Evolutionary conservation across 2,113 vertebrate species (phyloP), one percentile per base, ranked within the genome.

Genomic region (Dipodomys spectabilis): DNA sequence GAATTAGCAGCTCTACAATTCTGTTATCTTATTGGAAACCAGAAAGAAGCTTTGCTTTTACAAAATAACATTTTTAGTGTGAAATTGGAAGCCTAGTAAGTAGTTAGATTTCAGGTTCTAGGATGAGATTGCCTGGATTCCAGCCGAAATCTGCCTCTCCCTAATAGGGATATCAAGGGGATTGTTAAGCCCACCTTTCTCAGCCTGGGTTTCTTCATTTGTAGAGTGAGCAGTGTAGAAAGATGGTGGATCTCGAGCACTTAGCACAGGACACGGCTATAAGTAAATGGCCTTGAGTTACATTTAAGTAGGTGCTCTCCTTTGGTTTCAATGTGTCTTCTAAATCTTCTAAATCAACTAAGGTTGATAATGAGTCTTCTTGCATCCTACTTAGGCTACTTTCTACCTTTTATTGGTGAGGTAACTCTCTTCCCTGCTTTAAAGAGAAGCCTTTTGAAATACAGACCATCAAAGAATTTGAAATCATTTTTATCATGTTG

Each of bases 351-450:
- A 65, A 80, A 79, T 64, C 32, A 71, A 32, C 67, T 83, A 25
- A 87, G 16, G 10, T 53, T 57, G 28, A 39, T 83, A 71, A 35
- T 80, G 35, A 84, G 8, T 82, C 35, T 62, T 73, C 57, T 86
- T 94, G 84, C 72, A 87, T 90, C 83, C 77, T 95, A 77, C 16
- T 95, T 77, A 88, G 68, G 28, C 67, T 85, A n/a, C 53, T 32
- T 67, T 96, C 86, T 87, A 32, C 80, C 32, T 86, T 82, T 94
- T 89, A 72, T 74, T 71, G 7, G 20, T 86, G 30, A 92, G 25
- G 53, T 74, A 92, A 23, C 28, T 87, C 28, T 87, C 72, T 87
- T 62, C 20, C 62, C 57, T 88, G n/a, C 30, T 91, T 82, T 75
- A 67, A 91, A 90, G 64, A 65, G 18, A 77, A 84, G 72, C 9